Percentiles rank a stretch among this genome's conserved stretches.
These are phyloP conservation scores for Entomobrya multifasciata DNA, from an alignment of 2,888 invertebrate species.

Conservation along the genomic window DNA sequence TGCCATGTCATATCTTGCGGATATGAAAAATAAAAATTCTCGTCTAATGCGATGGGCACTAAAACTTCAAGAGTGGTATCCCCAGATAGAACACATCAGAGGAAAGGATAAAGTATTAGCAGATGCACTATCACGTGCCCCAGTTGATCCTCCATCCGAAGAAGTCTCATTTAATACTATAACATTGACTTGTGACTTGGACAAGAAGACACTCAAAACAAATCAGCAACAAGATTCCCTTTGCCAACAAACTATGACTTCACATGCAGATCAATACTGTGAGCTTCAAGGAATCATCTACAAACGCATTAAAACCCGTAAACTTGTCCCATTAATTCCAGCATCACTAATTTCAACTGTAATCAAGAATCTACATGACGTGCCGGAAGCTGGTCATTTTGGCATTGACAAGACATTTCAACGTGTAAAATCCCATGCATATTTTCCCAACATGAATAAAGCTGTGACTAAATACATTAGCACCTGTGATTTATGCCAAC, in stretches of 20 bases:
- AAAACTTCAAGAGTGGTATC: background rate
- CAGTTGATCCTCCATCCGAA: background rate
- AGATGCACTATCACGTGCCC: background rate
- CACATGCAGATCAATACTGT: background rate
- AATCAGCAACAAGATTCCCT: background rate
- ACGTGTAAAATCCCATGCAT: conserved; percentile 55
- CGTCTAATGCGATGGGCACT: background rate
- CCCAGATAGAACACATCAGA: background rate
- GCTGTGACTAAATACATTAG: conserved; percentile 64
- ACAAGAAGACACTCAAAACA: background rate
- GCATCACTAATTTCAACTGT: background rate
- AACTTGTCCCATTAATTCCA: conserved; percentile 37
- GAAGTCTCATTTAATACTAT: background rate
- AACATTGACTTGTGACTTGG: background rate
- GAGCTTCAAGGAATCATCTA: background rate
- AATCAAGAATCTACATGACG: conserved; percentile 23
- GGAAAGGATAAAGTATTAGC: background rate
- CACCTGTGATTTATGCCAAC: conserved; percentile 62
- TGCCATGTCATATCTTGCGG: too few relatives aligned
- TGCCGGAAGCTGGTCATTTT: conserved; percentile 28
- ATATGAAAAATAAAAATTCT: background rate
- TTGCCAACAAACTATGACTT: background rate
- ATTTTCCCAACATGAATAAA: conserved; percentile 69
- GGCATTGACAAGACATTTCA: conserved; percentile 35
- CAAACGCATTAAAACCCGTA: background rate